Percentiles rank a stretch among this genome's conserved stretches.
These are phyloP conservation scores for Pelecanus crispus DNA, from an alignment of 2,113 vertebrate genomes.

Conservation along the genomic window DNA sequence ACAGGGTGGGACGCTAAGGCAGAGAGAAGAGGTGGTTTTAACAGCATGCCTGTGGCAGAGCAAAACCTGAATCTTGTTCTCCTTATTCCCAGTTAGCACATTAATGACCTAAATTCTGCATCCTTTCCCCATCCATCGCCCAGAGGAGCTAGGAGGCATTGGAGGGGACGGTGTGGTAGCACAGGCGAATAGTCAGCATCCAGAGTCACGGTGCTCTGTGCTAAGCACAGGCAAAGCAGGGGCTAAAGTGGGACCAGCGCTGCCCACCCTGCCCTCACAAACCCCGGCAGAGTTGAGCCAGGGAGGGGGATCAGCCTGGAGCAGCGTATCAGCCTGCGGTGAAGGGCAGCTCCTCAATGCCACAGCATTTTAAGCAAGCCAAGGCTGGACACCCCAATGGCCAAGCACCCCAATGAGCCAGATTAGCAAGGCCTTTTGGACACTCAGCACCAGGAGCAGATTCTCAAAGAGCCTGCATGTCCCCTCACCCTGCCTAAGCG, in stretches of 20 bases:
- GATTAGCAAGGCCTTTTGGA: neutral
- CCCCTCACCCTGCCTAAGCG: neutral
- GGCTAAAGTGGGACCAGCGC: neutral
- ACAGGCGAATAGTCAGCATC: neutral
- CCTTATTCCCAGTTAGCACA: neutral
- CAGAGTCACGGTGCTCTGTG: neutral
- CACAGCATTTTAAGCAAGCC: neutral
- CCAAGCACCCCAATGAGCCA: neutral
- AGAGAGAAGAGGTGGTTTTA: neutral
- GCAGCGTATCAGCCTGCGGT: accelerated
- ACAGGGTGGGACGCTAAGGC: neutral
- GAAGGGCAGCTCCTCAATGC: neutral
- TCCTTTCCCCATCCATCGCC: neutral
- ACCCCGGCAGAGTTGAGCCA: accelerated
- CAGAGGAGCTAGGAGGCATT: neutral
- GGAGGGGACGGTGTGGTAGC: neutral
- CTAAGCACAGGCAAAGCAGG: neutral
- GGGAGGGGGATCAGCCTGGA: neutral
- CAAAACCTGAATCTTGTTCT: conserved; percentile 9
- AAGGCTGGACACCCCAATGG: neutral
- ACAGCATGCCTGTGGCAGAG: neutral
- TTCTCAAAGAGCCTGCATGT: neutral
- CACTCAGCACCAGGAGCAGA: neutral
- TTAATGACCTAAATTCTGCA: conserved; percentile 47
- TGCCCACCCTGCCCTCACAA: neutral